phyloP scores from a whole-genome alignment of 2,888 invertebrate genomes.

The Harmothoe impar region DNA sequence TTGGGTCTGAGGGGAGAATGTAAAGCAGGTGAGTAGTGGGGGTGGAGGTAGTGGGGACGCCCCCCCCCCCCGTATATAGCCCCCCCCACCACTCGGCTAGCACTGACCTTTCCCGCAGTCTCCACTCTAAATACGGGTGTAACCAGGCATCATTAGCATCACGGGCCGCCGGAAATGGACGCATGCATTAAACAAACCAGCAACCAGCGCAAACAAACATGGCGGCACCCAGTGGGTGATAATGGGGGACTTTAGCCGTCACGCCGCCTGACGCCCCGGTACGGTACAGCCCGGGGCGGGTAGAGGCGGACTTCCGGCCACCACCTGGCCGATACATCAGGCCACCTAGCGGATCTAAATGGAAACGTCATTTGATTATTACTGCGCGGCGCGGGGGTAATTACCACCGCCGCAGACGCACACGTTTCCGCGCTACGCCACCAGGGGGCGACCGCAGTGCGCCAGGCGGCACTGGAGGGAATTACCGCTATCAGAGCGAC shows the following conservation, averaged over 20 bases:
- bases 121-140: not conserved
- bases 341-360: constrained; percentile 40
- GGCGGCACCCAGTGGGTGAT: not conserved
- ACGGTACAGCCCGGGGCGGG: not conserved
- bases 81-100: not conserved
- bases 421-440: not conserved
- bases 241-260: not conserved
- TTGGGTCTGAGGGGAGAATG: too few species aligned
- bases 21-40: too few species aligned
- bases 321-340: constrained; percentile 44
- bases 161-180: not conserved
- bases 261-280: not conserved
- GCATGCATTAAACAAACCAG: constrained; percentile 39
- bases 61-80: too few species aligned
- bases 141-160: constrained; percentile 35
- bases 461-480: not conserved
- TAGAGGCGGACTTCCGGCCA: not conserved
- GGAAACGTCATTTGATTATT: constrained; percentile 55
- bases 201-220: constrained; percentile 9
- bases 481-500: not conserved
- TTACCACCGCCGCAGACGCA: not conserved
- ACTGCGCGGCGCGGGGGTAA: not conserved
- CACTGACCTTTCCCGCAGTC: not conserved
- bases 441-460: not conserved
- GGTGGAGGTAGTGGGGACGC: too few species aligned